These are phyloP conservation scores for Cotesia typhae DNA, from an alignment of 1,140 invertebrate genomes.

Conservation along the genomic window DNA sequence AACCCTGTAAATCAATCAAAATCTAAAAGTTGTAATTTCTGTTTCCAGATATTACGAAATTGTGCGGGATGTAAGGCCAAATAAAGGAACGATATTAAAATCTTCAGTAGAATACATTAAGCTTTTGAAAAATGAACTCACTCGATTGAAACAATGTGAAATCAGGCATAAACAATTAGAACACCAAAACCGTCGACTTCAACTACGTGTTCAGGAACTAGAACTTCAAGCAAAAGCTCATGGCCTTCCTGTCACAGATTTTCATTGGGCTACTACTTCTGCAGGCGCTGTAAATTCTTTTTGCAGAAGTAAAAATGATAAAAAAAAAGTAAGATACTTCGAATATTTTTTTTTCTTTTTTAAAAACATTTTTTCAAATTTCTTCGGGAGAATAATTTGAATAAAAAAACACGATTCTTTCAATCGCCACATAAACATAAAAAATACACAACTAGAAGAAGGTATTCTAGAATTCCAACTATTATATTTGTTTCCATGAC, in stretches of 20 bases:
- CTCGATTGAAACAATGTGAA: constrained; percentile 81
- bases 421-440: no score
- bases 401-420: no score
- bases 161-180: constrained; percentile 82
- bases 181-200: constrained; percentile 81
- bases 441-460: no score
- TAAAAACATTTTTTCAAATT: no score
- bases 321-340: constrained; percentile 57
- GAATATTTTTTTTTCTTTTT: constrained; percentile 33
- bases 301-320: constrained; percentile 61
- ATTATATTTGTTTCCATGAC: no score
- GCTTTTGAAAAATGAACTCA: constrained; percentile 85
- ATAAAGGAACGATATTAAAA: constrained; percentile 97
- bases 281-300: constrained; percentile 55
- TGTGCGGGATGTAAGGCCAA: constrained; percentile 86
- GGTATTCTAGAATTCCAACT: no score
- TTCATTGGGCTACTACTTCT: constrained; percentile 63
- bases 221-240: constrained; percentile 77
- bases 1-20: background rate
- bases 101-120: constrained; percentile 97
- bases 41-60: constrained; percentile 78
- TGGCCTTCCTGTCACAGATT: constrained; percentile 72
- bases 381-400: no score
- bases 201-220: constrained; percentile 78
- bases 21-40: constrained; percentile 12